A percentile compares a stretch with the other conserved stretches of the same genome.
Evolutionary conservation across 2,113 vertebrate genomes (phyloP).

Genomic region (Gobio gobio): DNA sequence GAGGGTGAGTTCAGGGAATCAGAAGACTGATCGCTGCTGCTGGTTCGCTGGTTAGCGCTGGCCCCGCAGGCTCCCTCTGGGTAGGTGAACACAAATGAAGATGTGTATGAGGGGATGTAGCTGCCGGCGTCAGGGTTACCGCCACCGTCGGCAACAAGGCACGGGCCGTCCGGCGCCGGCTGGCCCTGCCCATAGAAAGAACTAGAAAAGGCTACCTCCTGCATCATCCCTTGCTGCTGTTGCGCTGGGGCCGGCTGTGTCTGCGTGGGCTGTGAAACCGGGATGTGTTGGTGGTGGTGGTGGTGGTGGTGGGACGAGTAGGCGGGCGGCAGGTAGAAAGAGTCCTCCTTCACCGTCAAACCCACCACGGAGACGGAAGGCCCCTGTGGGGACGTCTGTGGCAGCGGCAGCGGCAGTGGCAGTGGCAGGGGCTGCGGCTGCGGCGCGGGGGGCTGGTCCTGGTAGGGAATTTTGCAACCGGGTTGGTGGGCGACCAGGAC

Average conservation of each 20-base stretch:
- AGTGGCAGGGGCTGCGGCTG: constrained; percentile 48
- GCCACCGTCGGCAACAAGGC: constrained; percentile 76
- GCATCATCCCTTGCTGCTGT: constrained; percentile 78
- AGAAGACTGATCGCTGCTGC: constrained; percentile 93
- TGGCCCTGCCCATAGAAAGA: constrained; percentile 90
- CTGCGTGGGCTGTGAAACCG: constrained; percentile 63
- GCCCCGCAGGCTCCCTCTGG: constrained; percentile 96
- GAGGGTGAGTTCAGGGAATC: constrained; percentile 97
- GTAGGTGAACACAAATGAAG: constrained; percentile 99
- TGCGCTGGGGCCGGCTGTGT: constrained; percentile 74
- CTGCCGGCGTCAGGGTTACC: constrained; percentile 79
- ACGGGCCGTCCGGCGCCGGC: constrained; percentile 79
- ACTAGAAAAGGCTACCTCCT: constrained; percentile 90
- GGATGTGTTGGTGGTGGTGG: constrained; percentile 72
- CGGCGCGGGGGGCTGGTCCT: constrained; percentile 75
- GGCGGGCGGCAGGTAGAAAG: constrained; percentile 82
- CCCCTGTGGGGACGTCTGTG: constrained; percentile 58
- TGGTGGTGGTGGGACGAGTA: constrained; percentile 78
- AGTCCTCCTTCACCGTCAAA: constrained; percentile 84
- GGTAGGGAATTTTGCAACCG: constrained; percentile 89
- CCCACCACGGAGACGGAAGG: constrained; percentile 76
- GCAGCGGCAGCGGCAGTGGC: not conserved
- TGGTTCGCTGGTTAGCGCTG: constrained; percentile 90
- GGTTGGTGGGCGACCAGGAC: constrained; percentile 92
- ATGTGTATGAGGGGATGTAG: constrained; percentile 94